Base-by-base conservation (phyloP, 1,140 invertebrate genomes). In the Lethrus apterus region DNA sequence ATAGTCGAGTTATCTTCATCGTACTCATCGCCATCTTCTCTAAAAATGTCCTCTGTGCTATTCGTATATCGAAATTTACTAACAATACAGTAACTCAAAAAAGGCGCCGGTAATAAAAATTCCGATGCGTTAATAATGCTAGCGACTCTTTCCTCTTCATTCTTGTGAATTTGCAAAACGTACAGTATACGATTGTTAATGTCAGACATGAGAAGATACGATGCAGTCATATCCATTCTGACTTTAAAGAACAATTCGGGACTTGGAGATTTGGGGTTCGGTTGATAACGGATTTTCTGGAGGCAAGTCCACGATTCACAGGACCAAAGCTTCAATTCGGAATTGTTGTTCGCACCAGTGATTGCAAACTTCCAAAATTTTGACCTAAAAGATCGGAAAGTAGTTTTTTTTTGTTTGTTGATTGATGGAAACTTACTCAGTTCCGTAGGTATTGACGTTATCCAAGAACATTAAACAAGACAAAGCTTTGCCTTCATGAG, bases 281-380 rank as follows among this genome's bases (percentile, higher is more conserved):
- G 66, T 43, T 63, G 57, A 60, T 84, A 92, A 55, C 70, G 78
- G 43, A 96, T 80, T 0, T 86, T 93, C 68, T 97, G 93, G 11
- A 95, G 70, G 61, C 92, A 95, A 20, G 76, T 77, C 93, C 93
- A 97, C 0, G 86, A 76, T 60, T 93, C 86, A 66, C 93, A 97
- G 5, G 87, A 89, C 91, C 93, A 96, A 15, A 97, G 70, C 69
- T 94, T 96, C 10, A 97, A 70, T 60, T 91, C 89, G 0, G 86
- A 83, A 68, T 95, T 95, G 60, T 91, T 80, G 50, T 89, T 81
- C 7, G 86, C 83, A 1, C 90, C 90, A 1, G 93, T 96, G 11
- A 98, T 74, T 3, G 87, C 88, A 72, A 86, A 94, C 63, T 93
- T 92, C 93, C 93, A 98, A 66, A 93, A 89, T 62, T 89, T 85